These are phyloP conservation scores for Glyphotaelius pellucidus DNA, from an alignment of 2,888 invertebrate species.

Conservation along the genomic window DNA sequence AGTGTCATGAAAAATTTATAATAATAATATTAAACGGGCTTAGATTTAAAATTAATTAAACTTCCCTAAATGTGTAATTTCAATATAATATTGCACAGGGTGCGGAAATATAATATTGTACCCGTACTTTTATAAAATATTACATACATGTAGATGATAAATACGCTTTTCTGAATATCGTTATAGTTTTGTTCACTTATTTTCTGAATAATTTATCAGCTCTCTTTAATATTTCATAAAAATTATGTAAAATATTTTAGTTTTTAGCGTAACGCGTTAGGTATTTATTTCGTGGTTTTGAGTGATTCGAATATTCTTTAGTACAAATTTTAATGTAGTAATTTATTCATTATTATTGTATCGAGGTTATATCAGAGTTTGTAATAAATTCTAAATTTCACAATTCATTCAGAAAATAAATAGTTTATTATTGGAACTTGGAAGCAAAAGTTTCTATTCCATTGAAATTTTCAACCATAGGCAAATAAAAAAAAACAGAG, in stretches of 20 bases:
- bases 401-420: neutral
- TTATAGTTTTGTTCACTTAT: neutral
- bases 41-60: neutral
- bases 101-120: neutral
- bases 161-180: neutral
- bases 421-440: neutral
- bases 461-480: neutral
- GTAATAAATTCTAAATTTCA: neutral
- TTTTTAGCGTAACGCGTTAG: neutral
- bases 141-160: neutral
- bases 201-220: neutral
- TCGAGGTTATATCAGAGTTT: neutral
- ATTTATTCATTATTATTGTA: neutral
- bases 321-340: neutral
- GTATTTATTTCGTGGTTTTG: neutral
- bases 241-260: neutral
- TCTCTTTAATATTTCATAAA: neutral
- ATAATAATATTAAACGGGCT: neutral
- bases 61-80: neutral
- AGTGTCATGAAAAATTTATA: neutral
- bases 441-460: neutral
- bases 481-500: neutral
- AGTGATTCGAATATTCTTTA: neutral
- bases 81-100: neutral
- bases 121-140: neutral